Conservation (phyloP, 2,113 vertebrate genomes). For the Capra hircus region DNA sequence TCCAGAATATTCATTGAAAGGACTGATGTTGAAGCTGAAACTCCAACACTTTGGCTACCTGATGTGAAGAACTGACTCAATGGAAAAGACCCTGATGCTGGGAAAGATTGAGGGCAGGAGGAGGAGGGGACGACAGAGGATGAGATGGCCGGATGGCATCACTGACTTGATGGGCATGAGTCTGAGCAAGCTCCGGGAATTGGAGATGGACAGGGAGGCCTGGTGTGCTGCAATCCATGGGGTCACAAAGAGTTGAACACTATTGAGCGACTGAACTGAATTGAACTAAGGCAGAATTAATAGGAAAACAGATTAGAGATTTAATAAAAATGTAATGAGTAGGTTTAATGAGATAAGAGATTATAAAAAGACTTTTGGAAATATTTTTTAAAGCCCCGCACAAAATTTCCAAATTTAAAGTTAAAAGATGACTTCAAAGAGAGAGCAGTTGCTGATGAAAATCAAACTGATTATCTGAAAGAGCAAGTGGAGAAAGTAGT, state of each 20-base stretch:
- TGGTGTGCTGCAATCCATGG: neutral
- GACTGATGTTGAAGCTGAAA: neutral
- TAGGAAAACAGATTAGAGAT: neutral
- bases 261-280: neutral
- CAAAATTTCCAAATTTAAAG: neutral
- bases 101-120: neutral
- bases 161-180: neutral
- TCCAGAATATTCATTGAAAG: neutral
- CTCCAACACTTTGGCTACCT: neutral
- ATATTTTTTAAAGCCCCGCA: neutral
- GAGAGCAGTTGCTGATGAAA: neutral
- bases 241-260: neutral
- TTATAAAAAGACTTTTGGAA: neutral
- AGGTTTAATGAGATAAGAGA: neutral
- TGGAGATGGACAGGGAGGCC: neutral
- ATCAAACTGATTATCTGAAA: neutral
- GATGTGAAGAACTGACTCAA: neutral
- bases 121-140: fast-evolving
- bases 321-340: neutral
- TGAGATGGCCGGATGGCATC: neutral
- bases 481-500: neutral
- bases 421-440: neutral
- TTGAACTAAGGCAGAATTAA: neutral
- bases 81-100: neutral
- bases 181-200: neutral